Conservation (phyloP, 2,888 invertebrate species). For the Xylophagus ater region DNA sequence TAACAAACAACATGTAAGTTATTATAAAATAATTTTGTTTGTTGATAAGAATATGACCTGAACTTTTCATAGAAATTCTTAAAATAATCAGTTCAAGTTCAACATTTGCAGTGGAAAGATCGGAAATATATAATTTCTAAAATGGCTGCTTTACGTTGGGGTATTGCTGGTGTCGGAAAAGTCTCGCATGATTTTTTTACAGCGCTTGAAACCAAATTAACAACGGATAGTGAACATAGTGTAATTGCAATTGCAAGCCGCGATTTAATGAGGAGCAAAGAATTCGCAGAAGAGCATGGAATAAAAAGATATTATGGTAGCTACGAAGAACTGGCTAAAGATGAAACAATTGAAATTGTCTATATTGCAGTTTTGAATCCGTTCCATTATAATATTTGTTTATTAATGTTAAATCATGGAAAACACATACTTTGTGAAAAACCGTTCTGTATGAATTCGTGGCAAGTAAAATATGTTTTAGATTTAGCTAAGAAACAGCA, state of each 20-base stretch:
- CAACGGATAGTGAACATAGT: conserved; percentile 51
- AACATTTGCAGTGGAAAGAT: no score
- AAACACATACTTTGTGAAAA: conserved; percentile 83
- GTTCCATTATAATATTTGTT: conserved; percentile 54
- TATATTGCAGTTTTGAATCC: conserved; percentile 68
- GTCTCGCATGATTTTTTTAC: conserved; percentile 72
- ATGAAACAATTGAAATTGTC: conserved; percentile 65
- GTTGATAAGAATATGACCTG: no score
- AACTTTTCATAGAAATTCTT: no score
- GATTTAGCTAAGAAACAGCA: conserved; percentile 52
- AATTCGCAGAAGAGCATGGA: conserved; percentile 58
- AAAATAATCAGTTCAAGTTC: no score
- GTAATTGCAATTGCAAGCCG: conserved; percentile 67
- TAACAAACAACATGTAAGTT: no score
- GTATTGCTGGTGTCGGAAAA: conserved; percentile 67
- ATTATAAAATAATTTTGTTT: no score
- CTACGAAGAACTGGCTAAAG: conserved; percentile 59
- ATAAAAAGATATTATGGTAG: conserved; percentile 58
- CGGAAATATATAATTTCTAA: no score
- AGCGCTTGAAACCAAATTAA: conserved; percentile 48
- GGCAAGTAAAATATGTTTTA: conserved; percentile 55
- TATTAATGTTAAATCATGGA: conserved; percentile 60
- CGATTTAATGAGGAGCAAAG: conserved; percentile 51
- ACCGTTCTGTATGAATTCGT: conserved; percentile 64
- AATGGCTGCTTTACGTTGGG: conserved; percentile 53